Conservation (phyloP, 2,797 vertebrate species). For the Tadarida brasiliensis region DNA sequence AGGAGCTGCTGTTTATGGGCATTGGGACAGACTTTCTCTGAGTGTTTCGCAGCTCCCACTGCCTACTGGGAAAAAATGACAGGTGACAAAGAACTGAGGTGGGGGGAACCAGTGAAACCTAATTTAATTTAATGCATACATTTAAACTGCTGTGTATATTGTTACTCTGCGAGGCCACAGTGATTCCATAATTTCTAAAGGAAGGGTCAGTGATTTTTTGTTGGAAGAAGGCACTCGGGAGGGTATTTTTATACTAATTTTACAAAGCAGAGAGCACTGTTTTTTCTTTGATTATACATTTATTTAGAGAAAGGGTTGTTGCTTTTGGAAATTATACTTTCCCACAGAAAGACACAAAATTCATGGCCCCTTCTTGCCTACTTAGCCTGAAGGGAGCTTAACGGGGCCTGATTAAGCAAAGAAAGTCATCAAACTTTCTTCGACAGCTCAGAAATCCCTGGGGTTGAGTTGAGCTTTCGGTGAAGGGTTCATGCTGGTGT, state of each 20-base stretch:
- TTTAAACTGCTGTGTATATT: background rate
- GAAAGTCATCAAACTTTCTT: conserved; percentile 70
- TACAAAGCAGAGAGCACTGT: conserved; percentile 9
- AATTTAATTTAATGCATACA: background rate
- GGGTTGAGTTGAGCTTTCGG: conserved; percentile 79
- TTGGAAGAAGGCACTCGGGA: background rate
- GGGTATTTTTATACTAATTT: background rate
- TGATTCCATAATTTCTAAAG: conserved; percentile 15
- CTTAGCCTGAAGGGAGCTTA: conserved; percentile 79
- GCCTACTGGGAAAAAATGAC: background rate
- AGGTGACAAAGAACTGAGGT: background rate
- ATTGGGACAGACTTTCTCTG: background rate
- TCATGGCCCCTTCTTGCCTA: background rate
- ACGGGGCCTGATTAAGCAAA: conserved; percentile 67
- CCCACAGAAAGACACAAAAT: conserved; percentile 56
- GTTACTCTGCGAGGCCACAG: background rate
- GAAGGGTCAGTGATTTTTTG: background rate
- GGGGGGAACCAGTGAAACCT: background rate
- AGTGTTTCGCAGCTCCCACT: background rate
- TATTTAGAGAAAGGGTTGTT: conserved; percentile 18
- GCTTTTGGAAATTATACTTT: conserved; percentile 64
- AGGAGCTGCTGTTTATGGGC: background rate
- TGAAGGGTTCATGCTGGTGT: conserved; percentile 78
- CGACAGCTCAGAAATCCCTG: conserved; percentile 81
- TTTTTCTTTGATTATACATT: background rate